Conservation (phyloP, 2,888 invertebrate genomes). For the Nasonovia ribisnigri region DNA sequence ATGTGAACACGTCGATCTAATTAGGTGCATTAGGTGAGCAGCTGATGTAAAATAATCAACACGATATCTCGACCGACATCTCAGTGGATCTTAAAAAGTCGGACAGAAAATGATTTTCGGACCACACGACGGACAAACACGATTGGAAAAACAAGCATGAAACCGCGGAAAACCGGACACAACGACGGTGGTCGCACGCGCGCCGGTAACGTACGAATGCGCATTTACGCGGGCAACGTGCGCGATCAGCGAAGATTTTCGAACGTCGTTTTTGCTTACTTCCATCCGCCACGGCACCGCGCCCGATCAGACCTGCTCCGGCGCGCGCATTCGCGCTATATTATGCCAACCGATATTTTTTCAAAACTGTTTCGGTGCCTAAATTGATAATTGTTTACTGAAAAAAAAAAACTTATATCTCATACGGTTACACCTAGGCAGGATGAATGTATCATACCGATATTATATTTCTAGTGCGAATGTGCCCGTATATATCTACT, state of each 20-base stretch:
- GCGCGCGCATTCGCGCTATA: constrained; percentile 13
- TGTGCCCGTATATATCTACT: no score
- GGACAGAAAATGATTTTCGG: background rate
- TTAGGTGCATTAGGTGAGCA: background rate
- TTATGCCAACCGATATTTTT: background rate
- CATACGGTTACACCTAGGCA: no score
- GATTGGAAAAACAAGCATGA: background rate
- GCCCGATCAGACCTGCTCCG: background rate
- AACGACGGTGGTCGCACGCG: constrained; percentile 45
- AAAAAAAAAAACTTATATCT: no score
- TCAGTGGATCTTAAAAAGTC: background rate
- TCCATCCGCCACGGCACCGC: constrained; percentile 1
- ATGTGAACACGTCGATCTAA: background rate
- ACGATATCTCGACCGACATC: background rate
- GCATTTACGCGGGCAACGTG: constrained; percentile 54
- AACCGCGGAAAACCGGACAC: background rate
- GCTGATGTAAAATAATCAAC: background rate
- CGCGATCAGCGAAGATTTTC: constrained; percentile 26
- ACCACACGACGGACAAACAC: background rate
- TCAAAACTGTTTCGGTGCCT: background rate
- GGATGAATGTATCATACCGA: no score
- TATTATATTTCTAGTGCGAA: no score
- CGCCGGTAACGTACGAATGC: constrained; percentile 48
- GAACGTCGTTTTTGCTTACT: background rate
- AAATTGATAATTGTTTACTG: no score